Conservation (phyloP, 1,140 invertebrate species). For the Cardiocondyla obscurior region DNA sequence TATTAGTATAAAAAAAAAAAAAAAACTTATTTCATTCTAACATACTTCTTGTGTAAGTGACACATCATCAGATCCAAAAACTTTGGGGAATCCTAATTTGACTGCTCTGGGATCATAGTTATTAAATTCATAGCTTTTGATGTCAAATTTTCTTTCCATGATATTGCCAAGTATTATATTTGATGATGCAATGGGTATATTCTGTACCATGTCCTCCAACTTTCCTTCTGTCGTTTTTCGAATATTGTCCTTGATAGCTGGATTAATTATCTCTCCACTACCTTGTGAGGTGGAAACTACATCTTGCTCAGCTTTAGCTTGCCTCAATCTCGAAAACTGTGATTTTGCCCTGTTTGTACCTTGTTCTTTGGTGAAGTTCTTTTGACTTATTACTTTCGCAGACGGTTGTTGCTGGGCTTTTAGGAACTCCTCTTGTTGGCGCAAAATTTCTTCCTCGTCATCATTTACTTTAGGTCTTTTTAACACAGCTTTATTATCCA, state of each 20-base stretch:
- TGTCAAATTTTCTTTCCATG: conserved; percentile 84
- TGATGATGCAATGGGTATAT: conserved; percentile 82
- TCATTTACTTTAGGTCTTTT: conserved; percentile 87
- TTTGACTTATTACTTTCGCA: conserved; percentile 85
- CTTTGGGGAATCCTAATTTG: conserved; percentile 71
- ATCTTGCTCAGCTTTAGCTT: conserved; percentile 55
- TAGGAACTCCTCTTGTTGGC: conserved; percentile 88
- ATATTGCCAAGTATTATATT: conserved; percentile 85
- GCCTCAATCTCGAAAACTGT: conserved; percentile 71
- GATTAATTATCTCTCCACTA: conserved; percentile 65
- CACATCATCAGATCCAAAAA: conserved; percentile 63
- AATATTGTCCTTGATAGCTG: conserved; percentile 35
- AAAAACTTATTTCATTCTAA: background rate
- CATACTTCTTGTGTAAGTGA: conserved; percentile 22
- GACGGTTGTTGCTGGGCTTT: conserved; percentile 83
- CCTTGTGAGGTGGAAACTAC: conserved; percentile 67
- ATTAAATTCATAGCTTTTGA: conserved; percentile 58
- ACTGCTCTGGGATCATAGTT: conserved; percentile 49
- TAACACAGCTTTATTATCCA: conserved; percentile 48
- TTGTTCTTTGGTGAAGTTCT: background rate
- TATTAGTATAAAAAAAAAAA: background rate
- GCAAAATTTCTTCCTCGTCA: conserved; percentile 88
- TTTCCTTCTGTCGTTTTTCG: background rate
- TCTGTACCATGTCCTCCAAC: conserved; percentile 80
- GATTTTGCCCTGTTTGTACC: conserved; percentile 64